These are phyloP conservation scores for Phocides pigmalion DNA, from an alignment of 1,140 invertebrate species.

Conservation along the genomic window DNA sequence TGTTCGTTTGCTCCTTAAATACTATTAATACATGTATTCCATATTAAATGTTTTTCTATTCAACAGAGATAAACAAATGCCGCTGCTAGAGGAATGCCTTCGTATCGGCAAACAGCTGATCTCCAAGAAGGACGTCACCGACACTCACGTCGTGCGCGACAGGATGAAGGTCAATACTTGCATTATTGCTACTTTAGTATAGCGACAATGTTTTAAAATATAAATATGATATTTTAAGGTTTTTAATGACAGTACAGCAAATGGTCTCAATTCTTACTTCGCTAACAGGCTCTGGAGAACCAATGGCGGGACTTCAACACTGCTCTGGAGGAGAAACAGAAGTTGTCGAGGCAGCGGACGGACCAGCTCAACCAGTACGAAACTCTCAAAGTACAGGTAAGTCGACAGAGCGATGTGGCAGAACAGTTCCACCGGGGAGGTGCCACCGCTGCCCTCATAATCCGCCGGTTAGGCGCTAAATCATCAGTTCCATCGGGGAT, in stretches of 20 bases:
- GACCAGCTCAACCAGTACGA: constrained; percentile 95
- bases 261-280: no score
- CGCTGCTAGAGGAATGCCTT: constrained; percentile 90
- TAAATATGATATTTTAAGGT: no score
- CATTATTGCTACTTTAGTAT: no score
- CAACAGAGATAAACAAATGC: constrained; percentile 75
- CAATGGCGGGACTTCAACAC: constrained; percentile 94
- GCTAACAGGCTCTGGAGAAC: constrained; percentile 88
- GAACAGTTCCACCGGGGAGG: no score
- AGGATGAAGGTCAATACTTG: constrained; percentile 88
- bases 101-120: constrained; percentile 92
- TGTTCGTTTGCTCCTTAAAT: no score
- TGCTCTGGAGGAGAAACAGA: constrained; percentile 92
- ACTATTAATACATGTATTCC: no score
- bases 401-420: no score
- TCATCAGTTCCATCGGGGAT: no score
- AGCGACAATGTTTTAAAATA: no score
- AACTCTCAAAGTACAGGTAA: constrained; percentile 89
- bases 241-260: no score
- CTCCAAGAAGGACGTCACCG: constrained; percentile 95
- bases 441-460: no score
- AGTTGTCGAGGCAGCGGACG: constrained; percentile 91
- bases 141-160: constrained; percentile 93
- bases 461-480: no score
- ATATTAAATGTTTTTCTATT: constrained; percentile 4